Evolutionary conservation across 2,797 vertebrate species (phyloP).

Genomic region (Gymnoscopelus braueri): DNA sequence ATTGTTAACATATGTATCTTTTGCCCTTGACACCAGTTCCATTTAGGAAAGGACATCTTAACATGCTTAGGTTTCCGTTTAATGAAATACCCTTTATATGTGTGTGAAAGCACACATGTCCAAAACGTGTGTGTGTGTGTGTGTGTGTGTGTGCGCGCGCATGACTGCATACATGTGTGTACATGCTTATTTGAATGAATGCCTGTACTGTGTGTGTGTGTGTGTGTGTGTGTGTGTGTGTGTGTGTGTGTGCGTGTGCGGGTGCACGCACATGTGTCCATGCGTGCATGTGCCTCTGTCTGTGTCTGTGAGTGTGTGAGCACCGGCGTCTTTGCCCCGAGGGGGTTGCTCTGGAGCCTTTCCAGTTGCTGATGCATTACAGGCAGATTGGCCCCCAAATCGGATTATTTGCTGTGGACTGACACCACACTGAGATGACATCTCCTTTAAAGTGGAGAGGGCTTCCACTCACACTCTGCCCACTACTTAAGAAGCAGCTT

Average conservation of each 20-base stretch:
- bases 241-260: slow-evolving; percentile 22
- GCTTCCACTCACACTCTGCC: slow-evolving; percentile 77
- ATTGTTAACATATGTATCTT: slow-evolving; percentile 78
- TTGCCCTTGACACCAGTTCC: slow-evolving; percentile 73
- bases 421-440: slow-evolving; percentile 83
- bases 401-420: slow-evolving; percentile 83
- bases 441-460: slow-evolving; percentile 82
- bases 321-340: slow-evolving; percentile 31
- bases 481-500: slow-evolving; percentile 76
- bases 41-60: slow-evolving; percentile 76
- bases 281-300: not conserved
- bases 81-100: slow-evolving; percentile 67
- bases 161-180: too few relatives aligned
- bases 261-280: too few relatives aligned
- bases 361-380: slow-evolving; percentile 82
- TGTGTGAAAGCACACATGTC: slow-evolving; percentile 35
- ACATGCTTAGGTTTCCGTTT: slow-evolving; percentile 79
- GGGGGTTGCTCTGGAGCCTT: slow-evolving; percentile 66
- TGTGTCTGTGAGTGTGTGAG: not conserved
- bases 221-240: slow-evolving; percentile 17
- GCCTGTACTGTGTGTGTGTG: too few relatives aligned
- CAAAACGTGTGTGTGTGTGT: slow-evolving; percentile 31
- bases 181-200: too few relatives aligned
- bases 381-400: slow-evolving; percentile 83
- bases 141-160: not conserved